These are phyloP conservation scores for Pseudanteris insignis DNA, from an alignment of 2,888 invertebrate species.

Conservation along the genomic window DNA sequence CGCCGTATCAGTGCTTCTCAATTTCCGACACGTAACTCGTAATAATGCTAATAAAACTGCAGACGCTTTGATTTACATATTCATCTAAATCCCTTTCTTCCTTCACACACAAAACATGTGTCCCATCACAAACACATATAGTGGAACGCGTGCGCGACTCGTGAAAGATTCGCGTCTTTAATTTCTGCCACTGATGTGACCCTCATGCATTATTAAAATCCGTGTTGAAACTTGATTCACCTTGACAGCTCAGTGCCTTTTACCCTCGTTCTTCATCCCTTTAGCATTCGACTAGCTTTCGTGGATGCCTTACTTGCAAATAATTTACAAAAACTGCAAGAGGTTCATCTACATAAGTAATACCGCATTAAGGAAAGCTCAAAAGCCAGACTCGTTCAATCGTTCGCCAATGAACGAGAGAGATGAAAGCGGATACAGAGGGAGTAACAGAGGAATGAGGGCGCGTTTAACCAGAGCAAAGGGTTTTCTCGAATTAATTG, in stretches of 20 bases:
- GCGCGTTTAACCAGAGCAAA: slow-evolving; percentile 47
- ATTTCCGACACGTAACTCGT: slow-evolving; percentile 40
- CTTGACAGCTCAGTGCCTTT: slow-evolving; percentile 62
- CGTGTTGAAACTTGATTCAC: slow-evolving; percentile 44
- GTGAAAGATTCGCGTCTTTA: slow-evolving; percentile 7
- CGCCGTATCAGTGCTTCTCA: slow-evolving; percentile 27
- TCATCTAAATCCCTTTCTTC: slow-evolving; percentile 17
- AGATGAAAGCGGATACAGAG: slow-evolving; percentile 47
- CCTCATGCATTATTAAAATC: slow-evolving; percentile 35
- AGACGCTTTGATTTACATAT: slow-evolving; percentile 34
- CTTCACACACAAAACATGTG: slow-evolving; percentile 1
- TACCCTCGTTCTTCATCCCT: slow-evolving; percentile 50
- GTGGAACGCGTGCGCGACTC: too few relatives aligned
- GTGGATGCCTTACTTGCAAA: slow-evolving; percentile 41
- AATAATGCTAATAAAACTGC: slow-evolving; percentile 34
- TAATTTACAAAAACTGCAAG: slow-evolving; percentile 63
- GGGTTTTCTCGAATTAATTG: slow-evolving; percentile 60
- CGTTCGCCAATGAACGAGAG: slow-evolving; percentile 48
- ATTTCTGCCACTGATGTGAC: slow-evolving; percentile 26
- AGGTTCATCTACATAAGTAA: slow-evolving; percentile 66
- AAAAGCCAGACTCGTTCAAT: slow-evolving; percentile 52
- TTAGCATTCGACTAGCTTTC: slow-evolving; percentile 34
- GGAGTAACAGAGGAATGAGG: slow-evolving; percentile 1
- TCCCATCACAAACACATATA: slow-evolving; percentile 7
- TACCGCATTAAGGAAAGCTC: slow-evolving; percentile 64